Evolutionary conservation across 2,888 invertebrate genomes (phyloP).

Genomic region (Allacma fusca): DNA sequence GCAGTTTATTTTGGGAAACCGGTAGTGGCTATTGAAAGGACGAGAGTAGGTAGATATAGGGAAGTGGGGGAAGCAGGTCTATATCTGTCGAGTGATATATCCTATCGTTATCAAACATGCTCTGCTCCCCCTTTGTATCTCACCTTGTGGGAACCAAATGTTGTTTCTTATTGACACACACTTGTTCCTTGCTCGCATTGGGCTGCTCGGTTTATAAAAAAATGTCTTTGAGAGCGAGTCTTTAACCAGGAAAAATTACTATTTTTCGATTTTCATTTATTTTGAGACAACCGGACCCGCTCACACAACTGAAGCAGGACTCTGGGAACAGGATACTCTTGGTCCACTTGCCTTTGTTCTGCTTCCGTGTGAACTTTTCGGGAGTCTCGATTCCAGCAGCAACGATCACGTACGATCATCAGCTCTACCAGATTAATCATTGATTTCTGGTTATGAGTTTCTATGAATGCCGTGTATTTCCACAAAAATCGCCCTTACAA

Average conservation of each 20-base stretch:
- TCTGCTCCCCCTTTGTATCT: conserved; percentile 4
- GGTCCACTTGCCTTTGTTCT: conserved; percentile 29
- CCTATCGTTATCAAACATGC: neutral
- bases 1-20: conserved; percentile 12
- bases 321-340: conserved; percentile 41
- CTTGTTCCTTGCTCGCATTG: neutral
- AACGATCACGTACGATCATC: conserved; percentile 10
- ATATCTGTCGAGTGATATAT: conserved; percentile 1
- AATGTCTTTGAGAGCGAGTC: conserved; percentile 20
- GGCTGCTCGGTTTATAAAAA: neutral
- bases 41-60: neutral
- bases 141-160: conserved; percentile 41
- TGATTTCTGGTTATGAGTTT: conserved; percentile 15
- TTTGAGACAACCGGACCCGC: neutral
- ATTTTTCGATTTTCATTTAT: neutral
- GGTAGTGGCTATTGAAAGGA: neutral
- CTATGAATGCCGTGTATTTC: neutral
- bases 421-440: neutral
- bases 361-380: conserved; percentile 39
- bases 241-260: neutral
- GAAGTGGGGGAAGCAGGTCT: conserved; percentile 25
- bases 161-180: conserved; percentile 17
- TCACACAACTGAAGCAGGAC: neutral
- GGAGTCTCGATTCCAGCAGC: neutral
- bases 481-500: neutral